Percentiles rank a stretch among this genome's conserved stretches.
phyloP scores from a whole-genome alignment of 2,888 invertebrate species.

The Stratiomys singularior region DNA sequence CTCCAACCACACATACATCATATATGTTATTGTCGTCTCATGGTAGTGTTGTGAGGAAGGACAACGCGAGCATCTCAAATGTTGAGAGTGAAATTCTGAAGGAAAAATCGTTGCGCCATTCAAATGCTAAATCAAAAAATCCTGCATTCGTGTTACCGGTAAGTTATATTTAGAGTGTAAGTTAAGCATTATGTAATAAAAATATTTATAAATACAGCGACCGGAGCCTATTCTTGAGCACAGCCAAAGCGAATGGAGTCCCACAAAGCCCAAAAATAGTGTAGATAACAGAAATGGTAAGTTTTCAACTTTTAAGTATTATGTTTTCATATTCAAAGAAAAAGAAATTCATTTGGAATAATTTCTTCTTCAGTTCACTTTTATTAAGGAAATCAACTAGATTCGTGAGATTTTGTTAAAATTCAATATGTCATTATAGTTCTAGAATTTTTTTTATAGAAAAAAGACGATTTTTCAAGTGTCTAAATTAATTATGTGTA shows the following conservation, averaged over 20 bases:
- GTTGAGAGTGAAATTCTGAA: neutral
- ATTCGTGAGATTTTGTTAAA: too few relatives aligned
- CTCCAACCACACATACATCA: constrained; percentile 12
- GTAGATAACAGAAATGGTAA: neutral
- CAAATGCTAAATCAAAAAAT: neutral
- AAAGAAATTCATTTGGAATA: too few relatives aligned
- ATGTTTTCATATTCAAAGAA: too few relatives aligned
- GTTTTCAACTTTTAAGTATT: too few relatives aligned
- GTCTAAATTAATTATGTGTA: too few relatives aligned
- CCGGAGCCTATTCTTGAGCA: constrained; percentile 18
- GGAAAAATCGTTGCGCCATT: neutral
- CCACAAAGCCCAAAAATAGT: neutral
- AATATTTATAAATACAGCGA: neutral
- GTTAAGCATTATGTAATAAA: neutral
- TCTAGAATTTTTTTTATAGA: too few relatives aligned
- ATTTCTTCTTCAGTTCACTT: too few relatives aligned
- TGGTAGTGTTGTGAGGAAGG: neutral
- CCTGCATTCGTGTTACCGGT: neutral
- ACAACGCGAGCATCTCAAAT: neutral
- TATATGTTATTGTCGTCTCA: constrained; percentile 37
- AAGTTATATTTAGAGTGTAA: neutral
- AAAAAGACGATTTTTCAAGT: too few relatives aligned
- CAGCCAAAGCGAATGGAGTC: neutral
- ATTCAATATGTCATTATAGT: too few relatives aligned
- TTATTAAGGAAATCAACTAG: too few relatives aligned